These are phyloP conservation scores for Pagetopsis macropterus DNA, from an alignment of 2,797 vertebrate genomes.

Conservation along the genomic window DNA sequence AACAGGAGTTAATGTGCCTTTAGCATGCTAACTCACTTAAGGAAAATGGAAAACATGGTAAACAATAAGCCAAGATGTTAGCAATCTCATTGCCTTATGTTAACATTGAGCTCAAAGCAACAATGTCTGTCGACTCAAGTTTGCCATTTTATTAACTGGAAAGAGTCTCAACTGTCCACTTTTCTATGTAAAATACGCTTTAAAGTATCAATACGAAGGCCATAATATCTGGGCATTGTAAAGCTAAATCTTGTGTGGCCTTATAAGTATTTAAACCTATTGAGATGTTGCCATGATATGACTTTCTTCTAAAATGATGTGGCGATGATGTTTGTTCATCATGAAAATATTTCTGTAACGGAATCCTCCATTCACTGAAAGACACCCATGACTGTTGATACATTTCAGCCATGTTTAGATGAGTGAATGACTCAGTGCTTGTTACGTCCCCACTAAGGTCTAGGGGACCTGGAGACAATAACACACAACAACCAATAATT, in stretches of 20 bases:
- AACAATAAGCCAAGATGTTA: not conserved
- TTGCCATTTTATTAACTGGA: conserved; percentile 11
- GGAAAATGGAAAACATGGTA: not conserved
- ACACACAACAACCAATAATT: no score
- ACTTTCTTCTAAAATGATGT: conserved; percentile 30
- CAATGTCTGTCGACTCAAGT: not conserved
- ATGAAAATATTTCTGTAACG: conserved; percentile 26
- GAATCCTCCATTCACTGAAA: conserved; percentile 11
- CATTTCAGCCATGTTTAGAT: conserved; percentile 43
- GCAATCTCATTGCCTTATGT: not conserved
- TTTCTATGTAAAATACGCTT: not conserved
- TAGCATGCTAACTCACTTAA: not conserved
- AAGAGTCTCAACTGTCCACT: conserved; percentile 9
- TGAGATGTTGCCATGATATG: conserved; percentile 14
- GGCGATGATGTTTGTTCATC: conserved; percentile 2
- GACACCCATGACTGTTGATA: conserved; percentile 33
- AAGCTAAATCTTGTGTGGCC: conserved; percentile 12
- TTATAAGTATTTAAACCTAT: conserved; percentile 7
- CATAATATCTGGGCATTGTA: not conserved
- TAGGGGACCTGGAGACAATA: no score
- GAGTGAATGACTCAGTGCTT: conserved; percentile 17
- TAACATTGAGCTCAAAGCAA: not conserved
- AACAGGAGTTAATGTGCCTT: not conserved
- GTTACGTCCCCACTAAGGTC: no score
- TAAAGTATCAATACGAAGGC: conserved; percentile 1